Conservation (phyloP, 2,888 invertebrate species). For the Heteromyza rotundicornis region DNA sequence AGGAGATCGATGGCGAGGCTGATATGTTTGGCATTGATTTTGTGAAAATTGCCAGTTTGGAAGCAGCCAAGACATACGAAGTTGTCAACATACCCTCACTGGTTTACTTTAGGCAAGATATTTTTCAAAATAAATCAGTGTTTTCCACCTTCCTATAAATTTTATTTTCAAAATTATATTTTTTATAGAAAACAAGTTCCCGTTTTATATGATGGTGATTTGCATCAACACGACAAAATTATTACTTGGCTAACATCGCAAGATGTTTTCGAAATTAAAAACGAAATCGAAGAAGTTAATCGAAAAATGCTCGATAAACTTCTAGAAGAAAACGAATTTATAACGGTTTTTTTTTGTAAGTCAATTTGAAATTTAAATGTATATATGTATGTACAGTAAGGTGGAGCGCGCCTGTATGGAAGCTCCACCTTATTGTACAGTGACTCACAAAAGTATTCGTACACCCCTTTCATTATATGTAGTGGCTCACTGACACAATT, state of each 20-base stretch:
- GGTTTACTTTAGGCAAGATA: conserved; percentile 76
- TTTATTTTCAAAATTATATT: neutral
- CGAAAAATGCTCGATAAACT: conserved; percentile 95
- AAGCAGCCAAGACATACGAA: conserved; percentile 82
- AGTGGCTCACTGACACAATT: too few species aligned
- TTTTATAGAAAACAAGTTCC: conserved; percentile 71
- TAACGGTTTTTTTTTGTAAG: conserved; percentile 96
- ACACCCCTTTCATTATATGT: too few species aligned
- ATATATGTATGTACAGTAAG: too few species aligned
- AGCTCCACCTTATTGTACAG: too few species aligned
- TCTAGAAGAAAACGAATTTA: conserved; percentile 91
- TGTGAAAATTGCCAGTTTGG: conserved; percentile 85
- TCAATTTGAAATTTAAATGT: too few species aligned
- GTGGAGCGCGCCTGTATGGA: too few species aligned
- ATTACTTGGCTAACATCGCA: conserved; percentile 91
- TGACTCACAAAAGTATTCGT: too few species aligned
- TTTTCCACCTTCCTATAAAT: neutral
- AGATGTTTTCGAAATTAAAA: conserved; percentile 93
- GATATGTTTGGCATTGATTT: conserved; percentile 93
- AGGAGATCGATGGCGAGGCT: conserved; percentile 94
- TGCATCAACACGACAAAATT: conserved; percentile 84
- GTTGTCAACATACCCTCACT: conserved; percentile 84
- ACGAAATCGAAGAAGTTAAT: conserved; percentile 96
- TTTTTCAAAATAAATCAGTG: neutral
- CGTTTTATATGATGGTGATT: conserved; percentile 87